These are phyloP conservation scores for Drosophila neotestacea DNA, from an alignment of 2,888 invertebrate species.

Conservation along the genomic window DNA sequence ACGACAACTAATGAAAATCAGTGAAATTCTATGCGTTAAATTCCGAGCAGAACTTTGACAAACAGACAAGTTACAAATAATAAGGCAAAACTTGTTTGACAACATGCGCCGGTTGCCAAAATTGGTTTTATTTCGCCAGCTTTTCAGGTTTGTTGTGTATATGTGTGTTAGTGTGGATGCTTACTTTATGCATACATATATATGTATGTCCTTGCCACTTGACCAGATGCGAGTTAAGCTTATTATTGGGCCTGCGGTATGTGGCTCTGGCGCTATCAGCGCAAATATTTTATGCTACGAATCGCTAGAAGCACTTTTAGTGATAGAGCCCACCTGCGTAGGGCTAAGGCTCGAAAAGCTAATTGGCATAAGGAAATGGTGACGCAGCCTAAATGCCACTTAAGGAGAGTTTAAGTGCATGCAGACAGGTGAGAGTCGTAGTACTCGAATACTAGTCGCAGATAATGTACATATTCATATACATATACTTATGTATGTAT, in stretches of 20 bases:
- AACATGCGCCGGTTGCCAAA: slow-evolving; percentile 19
- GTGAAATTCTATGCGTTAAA: slow-evolving; percentile 35
- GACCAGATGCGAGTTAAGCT: slow-evolving; percentile 57
- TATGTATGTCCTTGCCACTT: slow-evolving; percentile 1
- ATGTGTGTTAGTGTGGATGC: slow-evolving; percentile 16
- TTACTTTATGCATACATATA: slow-evolving; percentile 10
- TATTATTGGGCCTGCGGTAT: slow-evolving; percentile 57
- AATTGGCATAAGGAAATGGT: no score
- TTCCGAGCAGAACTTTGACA: slow-evolving; percentile 42
- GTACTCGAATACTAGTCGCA: no score
- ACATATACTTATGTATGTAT: no score
- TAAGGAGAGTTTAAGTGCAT: no score
- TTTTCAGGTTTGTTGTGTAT: slow-evolving; percentile 2
- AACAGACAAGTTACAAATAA: slow-evolving; percentile 26
- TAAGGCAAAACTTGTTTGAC: slow-evolving; percentile 35
- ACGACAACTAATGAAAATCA: slow-evolving; percentile 70
- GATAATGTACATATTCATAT: no score
- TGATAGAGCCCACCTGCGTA: no score
- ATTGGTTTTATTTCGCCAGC: slow-evolving; percentile 18
- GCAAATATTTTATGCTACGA: slow-evolving; percentile 38
- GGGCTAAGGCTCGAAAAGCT: no score
- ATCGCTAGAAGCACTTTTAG: not conserved
- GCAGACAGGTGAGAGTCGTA: no score
- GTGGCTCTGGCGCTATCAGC: slow-evolving; percentile 56
- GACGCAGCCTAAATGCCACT: no score